Evolutionary conservation across 2,888 invertebrate species (phyloP).

Genomic region (Endomychus coccineus): DNA sequence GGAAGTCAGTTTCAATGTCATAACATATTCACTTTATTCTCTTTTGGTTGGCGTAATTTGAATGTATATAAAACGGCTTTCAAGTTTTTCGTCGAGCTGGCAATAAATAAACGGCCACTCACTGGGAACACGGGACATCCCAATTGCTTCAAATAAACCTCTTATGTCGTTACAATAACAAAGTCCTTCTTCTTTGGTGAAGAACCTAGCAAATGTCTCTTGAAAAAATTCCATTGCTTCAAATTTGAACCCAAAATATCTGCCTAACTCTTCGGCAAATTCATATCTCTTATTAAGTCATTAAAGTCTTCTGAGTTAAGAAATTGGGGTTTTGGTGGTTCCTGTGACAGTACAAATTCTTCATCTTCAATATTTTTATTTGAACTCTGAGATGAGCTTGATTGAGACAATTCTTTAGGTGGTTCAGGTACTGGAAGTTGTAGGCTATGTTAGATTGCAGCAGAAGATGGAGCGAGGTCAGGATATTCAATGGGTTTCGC

Average conservation of each 20-base stretch:
- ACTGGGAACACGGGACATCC: conserved; percentile 18
- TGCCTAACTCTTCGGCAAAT: conserved; percentile 21
- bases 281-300: conserved; percentile 21
- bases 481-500: conserved; percentile 17
- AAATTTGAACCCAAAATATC: conserved; percentile 22
- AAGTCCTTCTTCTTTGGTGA: conserved; percentile 21
- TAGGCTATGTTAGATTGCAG: conserved; percentile 8
- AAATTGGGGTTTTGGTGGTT: too few relatives aligned
- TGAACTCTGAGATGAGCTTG: too few relatives aligned
- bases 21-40: too few relatives aligned
- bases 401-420: conserved; percentile 8
- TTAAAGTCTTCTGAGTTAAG: conserved; percentile 21
- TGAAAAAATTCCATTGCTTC: conserved; percentile 20
- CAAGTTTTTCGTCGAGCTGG: conserved; percentile 15
- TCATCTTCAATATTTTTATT: too few relatives aligned
- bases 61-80: conserved; percentile 26
- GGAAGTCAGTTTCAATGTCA: too few relatives aligned
- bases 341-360: too few relatives aligned
- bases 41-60: too few relatives aligned
- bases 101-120: conserved; percentile 23
- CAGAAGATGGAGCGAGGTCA: conserved; percentile 12
- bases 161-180: conserved; percentile 22
- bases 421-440: conserved; percentile 9
- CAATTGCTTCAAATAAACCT: conserved; percentile 21
- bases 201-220: conserved; percentile 17